Evolutionary conservation across 2,888 invertebrate genomes (phyloP), one percentile per base, ranked within the genome.

Genomic region (Eupithecia insigniata): DNA sequence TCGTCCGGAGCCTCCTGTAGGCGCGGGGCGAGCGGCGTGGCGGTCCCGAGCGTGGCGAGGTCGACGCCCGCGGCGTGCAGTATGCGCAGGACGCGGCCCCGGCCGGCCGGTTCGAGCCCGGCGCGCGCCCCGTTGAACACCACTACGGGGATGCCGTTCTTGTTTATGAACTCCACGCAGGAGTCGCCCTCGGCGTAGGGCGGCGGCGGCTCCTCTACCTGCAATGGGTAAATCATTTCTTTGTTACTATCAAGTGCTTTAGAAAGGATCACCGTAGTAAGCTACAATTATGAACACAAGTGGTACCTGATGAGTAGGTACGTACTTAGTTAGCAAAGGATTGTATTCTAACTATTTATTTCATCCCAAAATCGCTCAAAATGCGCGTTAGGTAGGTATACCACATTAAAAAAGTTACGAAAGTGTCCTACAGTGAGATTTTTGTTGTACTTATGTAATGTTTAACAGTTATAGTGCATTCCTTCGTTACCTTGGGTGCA

Each of bases 171-270:
- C 3, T 86, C 75, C 0, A 87, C 86, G 79, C 85, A 85, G 75
- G 89, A 90, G 12, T 32, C 61, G 6, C 32, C 8, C 34, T 22
- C 43, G 18, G 8, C 88, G 82, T 92, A 92, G 0, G 92, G 91
- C 0, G 92, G 92, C 0, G 92, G 92, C 0, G 90, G 88, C 22
- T 91, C 90, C 30, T 90, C 90, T 26, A 66, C 22, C 6, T 16
- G 36, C 0, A 18, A 43, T n/a, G n/a, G n/a, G n/a, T n/a, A 43
- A 3, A 36, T 36, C 1, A 7, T 10, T 34, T 34, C 34, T 8
- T 34, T 10, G 8, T 34, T 34, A 7, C n/a, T n/a, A n/a, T n/a
- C n/a, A n/a, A n/a, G n/a, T n/a, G n/a, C n/a, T n/a, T n/a, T n/a
- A n/a, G n/a, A n/a, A n/a, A n/a, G n/a, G n/a, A n/a, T n/a, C n/a